Evolutionary conservation across 64 coral and sea anemone genomes (phyloP).

Genomic region (Dendrophyllia cribrosa): DNA sequence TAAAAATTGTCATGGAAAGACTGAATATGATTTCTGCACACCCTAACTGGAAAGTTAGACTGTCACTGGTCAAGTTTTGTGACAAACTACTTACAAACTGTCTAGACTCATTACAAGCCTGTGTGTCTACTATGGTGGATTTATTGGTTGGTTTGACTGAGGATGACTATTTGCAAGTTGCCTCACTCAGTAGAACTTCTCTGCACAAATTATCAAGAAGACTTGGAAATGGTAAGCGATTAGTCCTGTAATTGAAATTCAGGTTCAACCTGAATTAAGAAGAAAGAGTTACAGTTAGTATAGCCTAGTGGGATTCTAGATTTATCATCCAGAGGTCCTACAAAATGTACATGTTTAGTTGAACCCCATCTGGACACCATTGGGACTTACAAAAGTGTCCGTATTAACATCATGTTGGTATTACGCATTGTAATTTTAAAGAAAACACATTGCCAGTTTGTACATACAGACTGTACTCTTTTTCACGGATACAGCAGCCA

Average conservation of each 20-base stretch:
- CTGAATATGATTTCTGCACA: conserved; percentile 25
- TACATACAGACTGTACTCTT: no score
- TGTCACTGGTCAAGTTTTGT: conserved; percentile 70
- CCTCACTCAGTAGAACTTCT: conserved; percentile 60
- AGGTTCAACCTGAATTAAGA: no score
- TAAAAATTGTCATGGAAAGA: conserved; percentile 86
- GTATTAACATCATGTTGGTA: no score
- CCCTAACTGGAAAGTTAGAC: conserved; percentile 90
- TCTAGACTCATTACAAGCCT: conserved; percentile 66
- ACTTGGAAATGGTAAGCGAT: conserved; percentile 71
- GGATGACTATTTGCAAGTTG: conserved; percentile 86
- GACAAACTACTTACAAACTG: conserved; percentile 78
- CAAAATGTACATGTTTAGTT: no score
- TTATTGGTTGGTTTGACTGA: conserved; percentile 75
- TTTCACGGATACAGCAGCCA: no score
- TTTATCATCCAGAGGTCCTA: no score
- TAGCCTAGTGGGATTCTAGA: no score
- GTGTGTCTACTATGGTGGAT: conserved; percentile 66
- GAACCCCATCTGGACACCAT: no score
- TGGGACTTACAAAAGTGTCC: no score
- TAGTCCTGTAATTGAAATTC: not conserved
- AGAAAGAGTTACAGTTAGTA: no score
- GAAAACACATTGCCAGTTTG: no score
- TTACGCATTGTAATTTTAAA: no score
- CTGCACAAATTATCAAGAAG: conserved; percentile 59